phyloP scores from a whole-genome alignment of 2,797 vertebrate species.

The Hydrolagus colliei region DNA sequence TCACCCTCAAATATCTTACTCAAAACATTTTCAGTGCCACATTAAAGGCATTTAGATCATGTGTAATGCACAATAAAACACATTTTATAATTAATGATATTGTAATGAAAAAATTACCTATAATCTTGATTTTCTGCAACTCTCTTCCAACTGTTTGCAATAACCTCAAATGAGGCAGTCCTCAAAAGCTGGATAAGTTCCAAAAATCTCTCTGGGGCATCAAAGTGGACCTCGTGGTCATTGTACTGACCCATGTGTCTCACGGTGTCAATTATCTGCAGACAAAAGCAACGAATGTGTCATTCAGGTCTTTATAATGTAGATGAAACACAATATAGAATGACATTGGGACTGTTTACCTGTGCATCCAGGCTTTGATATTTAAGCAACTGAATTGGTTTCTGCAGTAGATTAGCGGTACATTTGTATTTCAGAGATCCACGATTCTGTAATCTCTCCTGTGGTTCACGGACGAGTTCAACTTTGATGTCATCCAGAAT shows the following conservation, averaged over 20 bases:
- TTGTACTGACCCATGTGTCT: background rate
- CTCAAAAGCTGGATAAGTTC: background rate
- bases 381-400: constrained; percentile 61
- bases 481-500: constrained; percentile 48
- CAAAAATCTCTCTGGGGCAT: background rate
- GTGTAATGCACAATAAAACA: too few relatives aligned
- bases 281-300: background rate
- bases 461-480: constrained; percentile 23
- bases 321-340: too few relatives aligned
- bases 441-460: constrained; percentile 46
- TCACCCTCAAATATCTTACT: too few relatives aligned
- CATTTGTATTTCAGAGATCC: constrained; percentile 58
- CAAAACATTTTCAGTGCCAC: too few relatives aligned
- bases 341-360: constrained; percentile 47
- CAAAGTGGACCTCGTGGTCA: background rate
- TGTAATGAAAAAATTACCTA: background rate
- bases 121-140: background rate
- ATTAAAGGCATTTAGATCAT: too few relatives aligned
- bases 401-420: constrained; percentile 42
- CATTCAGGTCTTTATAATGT: background rate
- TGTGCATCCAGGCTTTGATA: constrained; percentile 50
- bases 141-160: background rate
- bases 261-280: background rate
- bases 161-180: rapidly evolving
- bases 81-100: background rate